Percentiles rank a stretch among this genome's conserved stretches.
Conservation (phyloP, 2,888 invertebrate species). For the Sipunculus nudus region DNA sequence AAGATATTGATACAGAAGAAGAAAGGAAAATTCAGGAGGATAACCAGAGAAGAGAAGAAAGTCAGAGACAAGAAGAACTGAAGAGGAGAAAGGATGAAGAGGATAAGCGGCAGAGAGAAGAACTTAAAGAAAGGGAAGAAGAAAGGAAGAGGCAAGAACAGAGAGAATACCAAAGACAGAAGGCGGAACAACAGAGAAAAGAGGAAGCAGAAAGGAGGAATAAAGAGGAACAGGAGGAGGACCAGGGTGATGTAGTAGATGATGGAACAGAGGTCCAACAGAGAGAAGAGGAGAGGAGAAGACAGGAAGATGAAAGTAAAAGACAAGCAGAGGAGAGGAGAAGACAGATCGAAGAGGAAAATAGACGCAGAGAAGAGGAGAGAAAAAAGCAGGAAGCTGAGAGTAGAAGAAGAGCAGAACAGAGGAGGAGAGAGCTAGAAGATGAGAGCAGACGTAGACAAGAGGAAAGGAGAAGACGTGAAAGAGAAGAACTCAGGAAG, state of each 20-base stretch:
- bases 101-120: neutral
- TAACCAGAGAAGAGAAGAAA: neutral
- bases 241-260: neutral
- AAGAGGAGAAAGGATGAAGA: neutral
- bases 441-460: constrained; percentile 31
- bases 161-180: neutral
- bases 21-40: neutral
- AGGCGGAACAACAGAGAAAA: neutral
- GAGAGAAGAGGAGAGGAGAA: constrained; percentile 7
- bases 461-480: too few species aligned
- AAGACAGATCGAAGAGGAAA: neutral
- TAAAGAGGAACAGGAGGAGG: neutral
- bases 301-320: neutral
- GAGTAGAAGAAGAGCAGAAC: neutral
- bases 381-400: neutral
- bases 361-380: neutral
- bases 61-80: neutral
- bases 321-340: neutral
- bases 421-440: neutral
- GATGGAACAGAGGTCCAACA: neutral
- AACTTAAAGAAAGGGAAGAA: neutral
- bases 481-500: too few species aligned
- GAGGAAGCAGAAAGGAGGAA: neutral
- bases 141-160: too few species aligned
- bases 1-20: neutral